A percentile compares a stretch with the other conserved stretches of the same genome.
phyloP scores from a whole-genome alignment of 2,888 invertebrate species.

The Meandrusa payeni region DNA sequence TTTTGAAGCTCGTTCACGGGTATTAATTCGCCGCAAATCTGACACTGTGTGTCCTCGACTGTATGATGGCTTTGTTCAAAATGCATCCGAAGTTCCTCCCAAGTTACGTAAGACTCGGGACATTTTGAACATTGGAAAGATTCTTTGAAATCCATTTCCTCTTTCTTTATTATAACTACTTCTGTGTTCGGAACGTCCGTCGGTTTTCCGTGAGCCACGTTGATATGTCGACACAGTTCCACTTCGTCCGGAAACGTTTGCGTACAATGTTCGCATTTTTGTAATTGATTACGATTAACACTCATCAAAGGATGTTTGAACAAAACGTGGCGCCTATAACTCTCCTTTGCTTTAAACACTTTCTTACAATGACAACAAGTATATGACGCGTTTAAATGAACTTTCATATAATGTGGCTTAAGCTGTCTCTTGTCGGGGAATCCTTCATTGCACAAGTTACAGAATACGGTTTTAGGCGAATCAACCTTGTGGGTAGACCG shows the following conservation, averaged over 20 bases:
- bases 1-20: constrained; percentile 50
- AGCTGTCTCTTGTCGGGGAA: constrained; percentile 62
- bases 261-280: constrained; percentile 59
- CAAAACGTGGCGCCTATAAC: constrained; percentile 58
- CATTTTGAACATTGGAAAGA: constrained; percentile 65
- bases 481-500: constrained; percentile 64
- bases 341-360: constrained; percentile 63
- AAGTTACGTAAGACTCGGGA: constrained; percentile 45
- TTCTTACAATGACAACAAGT: constrained; percentile 61
- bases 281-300: constrained; percentile 34
- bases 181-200: background rate
- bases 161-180: constrained; percentile 44
- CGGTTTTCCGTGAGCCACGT: constrained; percentile 40
- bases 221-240: constrained; percentile 61
- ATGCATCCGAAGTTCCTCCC: constrained; percentile 56
- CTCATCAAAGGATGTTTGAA: constrained; percentile 52
- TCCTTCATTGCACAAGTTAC: constrained; percentile 61
- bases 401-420: constrained; percentile 61
- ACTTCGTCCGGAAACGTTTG: constrained; percentile 61
- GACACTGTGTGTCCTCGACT: constrained; percentile 57
- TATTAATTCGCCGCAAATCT: constrained; percentile 60
- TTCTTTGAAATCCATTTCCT: constrained; percentile 49
- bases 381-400: constrained; percentile 65
- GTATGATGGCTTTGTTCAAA: constrained; percentile 56
- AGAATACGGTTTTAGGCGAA: constrained; percentile 56